Evolutionary conservation across 2,888 invertebrate genomes (phyloP), one percentile per base, ranked within the genome.

Genomic region (Cloeon dipterum): DNA sequence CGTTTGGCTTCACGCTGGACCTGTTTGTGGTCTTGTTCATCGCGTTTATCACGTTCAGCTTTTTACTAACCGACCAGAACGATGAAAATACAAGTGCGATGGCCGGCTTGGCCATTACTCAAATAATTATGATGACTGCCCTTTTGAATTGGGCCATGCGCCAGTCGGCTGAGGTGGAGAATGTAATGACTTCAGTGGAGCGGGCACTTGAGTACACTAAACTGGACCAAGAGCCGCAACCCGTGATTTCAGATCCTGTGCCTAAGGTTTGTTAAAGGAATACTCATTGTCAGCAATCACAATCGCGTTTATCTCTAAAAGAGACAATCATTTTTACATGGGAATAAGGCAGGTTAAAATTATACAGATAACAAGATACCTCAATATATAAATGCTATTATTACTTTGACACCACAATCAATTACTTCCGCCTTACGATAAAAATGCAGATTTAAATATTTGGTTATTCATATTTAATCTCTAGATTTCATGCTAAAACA

Each of bases 71-170:
- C 20, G 61, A 65, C 45, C 59, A 62, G 42, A 62, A 74, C 73
- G 56, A 59, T 63, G 45, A 8, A 26, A 10, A 10, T n/a, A 20
- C 4, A 18, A 20, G 19, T 3, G 8, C 20, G 8, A 19, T 3
- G 49, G 75, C 81, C 4, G 81, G 81, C 19, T 52, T 82, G 38
- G 78, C 78, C 10, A 76, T 82, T 37, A 79, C 81, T 0, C 77
- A 81, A 51, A 73, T 76, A n/a, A 73, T 79, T 56, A 70, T 71
- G 1, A 62, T 82, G 39, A 77, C 76, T 0, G 38, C 34, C 10
- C 33, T 38, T 38, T 26, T 38, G 25, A 33, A 38, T 25, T 38
- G 38, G 38, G 38, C 34, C 18, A 34, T 38, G 14, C 38, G 38
- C 10, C 34, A 38, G n/a, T 33, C 38, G 3, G 38, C 38, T 19